Conservation (phyloP, 35 echinoderm and acorn worm genomes). For the Lytechinus variegatus region DNA sequence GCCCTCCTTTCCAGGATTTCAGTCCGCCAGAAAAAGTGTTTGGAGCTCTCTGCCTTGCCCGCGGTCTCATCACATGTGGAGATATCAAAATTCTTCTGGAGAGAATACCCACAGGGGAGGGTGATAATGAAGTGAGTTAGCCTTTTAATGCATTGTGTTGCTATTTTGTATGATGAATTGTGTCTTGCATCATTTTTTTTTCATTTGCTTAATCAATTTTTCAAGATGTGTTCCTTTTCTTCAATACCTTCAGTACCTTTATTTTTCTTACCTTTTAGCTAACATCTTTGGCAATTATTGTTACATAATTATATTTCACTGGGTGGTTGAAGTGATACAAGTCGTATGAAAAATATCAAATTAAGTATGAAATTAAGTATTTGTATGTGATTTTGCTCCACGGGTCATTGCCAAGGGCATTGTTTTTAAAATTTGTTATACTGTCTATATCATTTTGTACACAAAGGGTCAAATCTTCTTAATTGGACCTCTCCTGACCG, state of each 20-base stretch:
- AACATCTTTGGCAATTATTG: no score
- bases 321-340: no score
- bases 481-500: neutral
- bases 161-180: neutral
- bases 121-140: neutral
- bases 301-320: no score
- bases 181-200: no score
- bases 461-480: conserved; percentile 29
- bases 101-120: conserved; percentile 22
- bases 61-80: conserved; percentile 58
- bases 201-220: no score
- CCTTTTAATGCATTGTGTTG: neutral
- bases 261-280: no score
- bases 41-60: conserved; percentile 22
- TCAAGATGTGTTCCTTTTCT: no score
- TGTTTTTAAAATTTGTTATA: neutral
- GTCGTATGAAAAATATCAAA: no score
- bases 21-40: conserved; percentile 19
- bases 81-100: conserved; percentile 49
- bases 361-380: neutral
- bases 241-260: no score
- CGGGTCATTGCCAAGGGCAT: neutral
- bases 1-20: neutral
- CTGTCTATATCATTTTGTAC: neutral
- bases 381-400: neutral